Conservation (phyloP, 64 coral and sea anemone species). For the Pachyseris speciosa region DNA sequence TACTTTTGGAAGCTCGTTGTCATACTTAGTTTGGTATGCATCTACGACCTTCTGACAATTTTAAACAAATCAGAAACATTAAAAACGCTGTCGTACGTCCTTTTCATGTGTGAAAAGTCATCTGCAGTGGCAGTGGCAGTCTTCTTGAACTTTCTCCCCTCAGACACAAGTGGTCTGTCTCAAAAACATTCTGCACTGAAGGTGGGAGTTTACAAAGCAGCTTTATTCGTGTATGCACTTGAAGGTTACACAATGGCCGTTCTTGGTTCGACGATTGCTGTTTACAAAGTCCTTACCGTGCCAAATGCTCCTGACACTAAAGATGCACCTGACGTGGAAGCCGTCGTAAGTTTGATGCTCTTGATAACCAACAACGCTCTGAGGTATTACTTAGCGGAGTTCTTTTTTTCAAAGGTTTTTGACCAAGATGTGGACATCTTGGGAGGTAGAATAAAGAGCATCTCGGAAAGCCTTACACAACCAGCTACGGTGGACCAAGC, state of each 20-base stretch:
- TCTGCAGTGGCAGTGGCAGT: background rate
- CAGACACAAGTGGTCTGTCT: background rate
- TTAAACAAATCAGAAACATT: background rate
- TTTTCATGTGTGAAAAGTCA: too few relatives aligned
- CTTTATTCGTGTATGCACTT: background rate
- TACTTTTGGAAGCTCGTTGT: too few relatives aligned
- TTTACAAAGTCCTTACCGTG: background rate
- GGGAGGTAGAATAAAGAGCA: background rate
- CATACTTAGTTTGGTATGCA: background rate
- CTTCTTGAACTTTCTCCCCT: slow-evolving; percentile 9
- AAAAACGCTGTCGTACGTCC: background rate
- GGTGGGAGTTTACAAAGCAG: background rate
- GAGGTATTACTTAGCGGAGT: slow-evolving; percentile 7
- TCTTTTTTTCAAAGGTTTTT: background rate
- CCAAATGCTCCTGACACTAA: background rate
- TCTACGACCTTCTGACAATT: slow-evolving; percentile 9
- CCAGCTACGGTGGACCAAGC: background rate
- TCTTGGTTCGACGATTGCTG: background rate
- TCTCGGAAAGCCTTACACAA: background rate
- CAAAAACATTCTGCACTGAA: background rate
- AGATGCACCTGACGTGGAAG: background rate
- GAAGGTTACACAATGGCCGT: slow-evolving; percentile 20
- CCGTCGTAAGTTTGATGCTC: slow-evolving; percentile 4
- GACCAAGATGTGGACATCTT: too few relatives aligned
- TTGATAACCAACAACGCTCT: slow-evolving; percentile 13